phyloP scores from a whole-genome alignment of 2,888 invertebrate genomes.

The Sabatieria punctata region DNA sequence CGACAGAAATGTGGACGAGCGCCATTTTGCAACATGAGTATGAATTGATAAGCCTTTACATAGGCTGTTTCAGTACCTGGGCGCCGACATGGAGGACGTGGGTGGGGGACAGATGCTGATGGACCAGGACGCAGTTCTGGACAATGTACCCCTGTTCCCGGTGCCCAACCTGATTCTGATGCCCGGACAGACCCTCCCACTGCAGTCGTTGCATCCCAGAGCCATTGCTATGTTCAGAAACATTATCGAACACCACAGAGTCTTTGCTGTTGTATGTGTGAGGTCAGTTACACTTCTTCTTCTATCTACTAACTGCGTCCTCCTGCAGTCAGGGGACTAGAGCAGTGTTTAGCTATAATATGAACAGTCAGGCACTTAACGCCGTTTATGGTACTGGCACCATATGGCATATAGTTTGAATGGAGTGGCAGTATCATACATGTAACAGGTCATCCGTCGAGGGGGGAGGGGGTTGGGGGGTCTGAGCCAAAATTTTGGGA shows the following conservation, averaged over 20 bases:
- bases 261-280: conserved; percentile 45
- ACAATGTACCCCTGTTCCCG: conserved; percentile 42
- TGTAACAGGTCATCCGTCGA: too few relatives aligned
- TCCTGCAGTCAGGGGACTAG: too few relatives aligned
- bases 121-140: conserved; percentile 37
- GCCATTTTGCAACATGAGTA: too few relatives aligned
- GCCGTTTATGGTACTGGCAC: too few relatives aligned
- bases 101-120: conserved; percentile 46
- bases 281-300: background rate
- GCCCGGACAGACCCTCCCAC: conserved; percentile 61
- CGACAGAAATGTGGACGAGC: too few relatives aligned
- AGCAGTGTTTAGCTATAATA: too few relatives aligned
- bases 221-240: conserved; percentile 44
- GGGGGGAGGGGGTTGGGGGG: too few relatives aligned
- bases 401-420: too few relatives aligned
- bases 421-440: too few relatives aligned
- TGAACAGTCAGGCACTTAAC: too few relatives aligned
- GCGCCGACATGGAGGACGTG: conserved; percentile 45
- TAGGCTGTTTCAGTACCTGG: conserved; percentile 45
- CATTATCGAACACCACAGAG: conserved; percentile 44
- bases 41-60: too few relatives aligned
- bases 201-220: conserved; percentile 44
- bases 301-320: background rate
- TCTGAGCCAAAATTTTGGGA: too few relatives aligned
- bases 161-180: conserved; percentile 49